Evolutionary conservation across 2,888 invertebrate species (phyloP).

Genomic region (Latrodectus hesperus): DNA sequence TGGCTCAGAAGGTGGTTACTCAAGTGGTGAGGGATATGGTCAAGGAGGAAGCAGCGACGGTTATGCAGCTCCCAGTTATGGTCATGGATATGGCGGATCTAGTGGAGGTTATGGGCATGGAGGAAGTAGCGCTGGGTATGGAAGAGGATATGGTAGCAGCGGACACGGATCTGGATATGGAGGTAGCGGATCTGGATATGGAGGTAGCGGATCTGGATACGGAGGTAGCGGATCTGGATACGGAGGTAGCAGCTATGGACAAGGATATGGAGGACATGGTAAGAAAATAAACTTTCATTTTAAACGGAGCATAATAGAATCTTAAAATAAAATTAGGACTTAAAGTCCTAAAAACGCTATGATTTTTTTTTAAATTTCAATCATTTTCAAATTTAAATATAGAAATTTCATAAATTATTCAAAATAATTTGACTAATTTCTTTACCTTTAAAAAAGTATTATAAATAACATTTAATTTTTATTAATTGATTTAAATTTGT

Average conservation of each 20-base stretch:
- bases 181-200: neutral
- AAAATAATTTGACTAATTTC: too few species aligned
- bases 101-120: constrained; percentile 29
- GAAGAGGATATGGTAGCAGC: constrained; percentile 13
- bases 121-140: constrained; percentile 24
- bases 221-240: constrained; percentile 14
- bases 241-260: constrained; percentile 8
- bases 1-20: constrained; percentile 17
- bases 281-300: neutral
- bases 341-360: too few species aligned
- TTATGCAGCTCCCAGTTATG: neutral
- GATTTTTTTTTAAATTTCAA: too few species aligned
- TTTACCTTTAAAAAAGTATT: too few species aligned
- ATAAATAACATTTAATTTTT: too few species aligned
- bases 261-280: neutral
- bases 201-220: neutral
- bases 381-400: too few species aligned
- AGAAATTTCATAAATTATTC: too few species aligned
- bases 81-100: constrained; percentile 10
- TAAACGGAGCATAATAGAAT: too few species aligned
- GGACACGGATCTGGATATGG: constrained; percentile 3
- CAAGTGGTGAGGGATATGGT: neutral
- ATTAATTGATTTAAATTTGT: too few species aligned
- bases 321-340: too few species aligned
- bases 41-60: constrained; percentile 20